These are phyloP conservation scores for Drosophila villosipedis DNA, from an alignment of 2,888 invertebrate genomes.

Conservation along the genomic window DNA sequence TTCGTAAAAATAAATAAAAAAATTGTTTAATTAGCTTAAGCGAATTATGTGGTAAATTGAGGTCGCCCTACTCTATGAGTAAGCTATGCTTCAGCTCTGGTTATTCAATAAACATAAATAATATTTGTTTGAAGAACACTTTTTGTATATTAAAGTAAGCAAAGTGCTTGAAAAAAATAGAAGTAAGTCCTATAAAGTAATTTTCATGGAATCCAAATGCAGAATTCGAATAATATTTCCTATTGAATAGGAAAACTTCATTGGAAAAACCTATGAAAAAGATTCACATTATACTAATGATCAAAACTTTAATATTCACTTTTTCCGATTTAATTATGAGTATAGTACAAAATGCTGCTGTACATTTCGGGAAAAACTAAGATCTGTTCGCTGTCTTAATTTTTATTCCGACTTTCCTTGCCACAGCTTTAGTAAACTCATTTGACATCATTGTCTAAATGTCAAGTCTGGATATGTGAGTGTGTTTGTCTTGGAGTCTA, in stretches of 20 bases:
- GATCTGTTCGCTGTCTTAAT: neutral
- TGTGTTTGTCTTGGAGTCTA: slow-evolving; percentile 7
- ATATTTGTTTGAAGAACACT: neutral
- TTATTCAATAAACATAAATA: neutral
- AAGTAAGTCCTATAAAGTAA: too few species aligned
- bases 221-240: neutral
- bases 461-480: neutral
- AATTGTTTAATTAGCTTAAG: slow-evolving; percentile 48
- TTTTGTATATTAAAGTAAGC: neutral
- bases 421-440: slow-evolving; percentile 11
- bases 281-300: neutral
- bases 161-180: too few species aligned
- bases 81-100: neutral
- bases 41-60: slow-evolving; percentile 38
- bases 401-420: neutral
- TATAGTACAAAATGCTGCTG: neutral
- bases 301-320: neutral
- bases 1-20: slow-evolving; percentile 12
- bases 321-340: slow-evolving; percentile 7
- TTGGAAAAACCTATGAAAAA: neutral
- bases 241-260: neutral
- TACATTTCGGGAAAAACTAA: neutral
- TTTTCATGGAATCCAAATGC: too few species aligned
- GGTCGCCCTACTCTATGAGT: neutral
- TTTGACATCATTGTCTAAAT: slow-evolving; percentile 14